A percentile compares a stretch with the other conserved stretches of the same genome.
Conservation (phyloP, 2,113 vertebrate species). For the Suricata suricatta region DNA sequence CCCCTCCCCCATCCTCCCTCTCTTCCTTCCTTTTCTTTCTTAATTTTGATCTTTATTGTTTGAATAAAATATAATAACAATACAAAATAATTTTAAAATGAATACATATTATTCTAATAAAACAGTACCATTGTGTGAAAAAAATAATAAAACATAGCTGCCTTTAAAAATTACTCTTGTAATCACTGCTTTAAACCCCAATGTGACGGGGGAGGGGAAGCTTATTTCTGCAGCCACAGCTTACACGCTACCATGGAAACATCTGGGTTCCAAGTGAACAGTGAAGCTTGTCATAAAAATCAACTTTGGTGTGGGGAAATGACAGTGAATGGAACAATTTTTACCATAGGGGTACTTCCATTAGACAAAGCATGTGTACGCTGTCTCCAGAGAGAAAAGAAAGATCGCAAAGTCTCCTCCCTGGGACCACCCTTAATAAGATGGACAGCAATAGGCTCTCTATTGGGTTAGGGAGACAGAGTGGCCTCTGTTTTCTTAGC, state of each 20-base stretch:
- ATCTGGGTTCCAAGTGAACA: conserved; percentile 55
- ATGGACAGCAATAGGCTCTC: background rate
- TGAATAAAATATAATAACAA: background rate
- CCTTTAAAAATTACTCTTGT: conserved; percentile 36
- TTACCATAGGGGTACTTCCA: conserved; percentile 19
- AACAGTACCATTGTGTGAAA: background rate
- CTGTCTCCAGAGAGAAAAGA: conserved; percentile 7
- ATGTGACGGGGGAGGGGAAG: background rate
- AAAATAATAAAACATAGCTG: background rate
- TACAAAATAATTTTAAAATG: background rate
- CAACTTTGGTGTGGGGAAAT: conserved; percentile 36
- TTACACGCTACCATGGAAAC: conserved; percentile 65
- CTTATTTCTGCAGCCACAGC: conserved; percentile 4
- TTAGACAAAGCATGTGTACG: conserved; percentile 40
- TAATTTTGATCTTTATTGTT: background rate
- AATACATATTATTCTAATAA: background rate
- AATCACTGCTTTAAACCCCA: conserved; percentile 30
- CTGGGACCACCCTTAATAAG: background rate
- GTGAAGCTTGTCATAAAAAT: conserved; percentile 69
- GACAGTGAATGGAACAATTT: conserved; percentile 55
- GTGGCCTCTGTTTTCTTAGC: background rate
- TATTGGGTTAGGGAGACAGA: background rate
- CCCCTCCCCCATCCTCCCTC: background rate
- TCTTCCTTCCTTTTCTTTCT: background rate
- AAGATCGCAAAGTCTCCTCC: background rate